Evolutionary conservation across 2,113 vertebrate genomes (phyloP).

Genomic region (Chamaea fasciata): DNA sequence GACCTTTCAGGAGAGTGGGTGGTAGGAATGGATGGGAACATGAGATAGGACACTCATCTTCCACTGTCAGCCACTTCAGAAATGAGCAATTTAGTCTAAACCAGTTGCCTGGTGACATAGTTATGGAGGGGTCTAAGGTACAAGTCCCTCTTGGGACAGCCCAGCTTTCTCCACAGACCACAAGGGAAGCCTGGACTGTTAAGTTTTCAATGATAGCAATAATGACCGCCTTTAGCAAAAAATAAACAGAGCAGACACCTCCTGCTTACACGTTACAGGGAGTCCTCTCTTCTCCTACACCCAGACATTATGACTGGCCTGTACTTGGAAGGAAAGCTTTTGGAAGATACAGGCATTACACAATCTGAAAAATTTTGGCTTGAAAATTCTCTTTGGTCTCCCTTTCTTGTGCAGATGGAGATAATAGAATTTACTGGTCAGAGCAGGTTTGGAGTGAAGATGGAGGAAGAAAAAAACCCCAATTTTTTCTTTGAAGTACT

Average conservation of each 20-base stretch:
- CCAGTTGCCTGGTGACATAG: background rate
- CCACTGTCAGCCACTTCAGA: background rate
- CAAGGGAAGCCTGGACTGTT: background rate
- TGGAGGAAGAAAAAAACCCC: background rate
- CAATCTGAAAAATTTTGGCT: background rate
- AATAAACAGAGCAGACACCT: background rate
- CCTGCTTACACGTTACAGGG: background rate
- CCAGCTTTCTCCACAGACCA: background rate
- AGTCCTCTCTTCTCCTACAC: background rate
- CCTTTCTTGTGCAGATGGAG: background rate
- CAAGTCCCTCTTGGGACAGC: background rate
- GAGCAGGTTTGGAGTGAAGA: background rate
- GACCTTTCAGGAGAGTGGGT: background rate
- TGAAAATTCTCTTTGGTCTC: background rate
- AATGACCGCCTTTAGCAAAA: background rate
- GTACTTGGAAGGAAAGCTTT: background rate
- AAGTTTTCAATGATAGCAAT: background rate
- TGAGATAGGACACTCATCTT: background rate
- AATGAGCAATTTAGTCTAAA: background rate
- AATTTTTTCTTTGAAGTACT: background rate
- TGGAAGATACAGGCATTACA: background rate
- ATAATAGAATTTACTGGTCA: background rate
- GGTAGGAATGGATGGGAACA: background rate
- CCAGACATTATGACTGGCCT: background rate
- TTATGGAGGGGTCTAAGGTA: background rate